These are phyloP conservation scores for Ectemnius lituratus DNA, from an alignment of 2,888 invertebrate species.

Conservation along the genomic window DNA sequence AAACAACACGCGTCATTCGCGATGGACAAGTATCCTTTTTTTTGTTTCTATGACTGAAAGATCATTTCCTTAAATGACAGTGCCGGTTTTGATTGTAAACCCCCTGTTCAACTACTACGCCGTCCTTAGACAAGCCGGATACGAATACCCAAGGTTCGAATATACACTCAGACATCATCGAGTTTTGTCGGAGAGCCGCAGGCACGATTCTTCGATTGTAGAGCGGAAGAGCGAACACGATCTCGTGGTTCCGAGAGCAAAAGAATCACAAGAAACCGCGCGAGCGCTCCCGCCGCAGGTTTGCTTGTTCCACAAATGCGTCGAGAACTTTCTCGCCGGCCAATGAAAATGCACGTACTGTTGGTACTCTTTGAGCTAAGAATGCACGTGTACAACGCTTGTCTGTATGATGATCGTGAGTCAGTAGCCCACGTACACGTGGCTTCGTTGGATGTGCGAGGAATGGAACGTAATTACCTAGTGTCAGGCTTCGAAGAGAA, in stretches of 20 bases:
- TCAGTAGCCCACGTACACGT: background rate
- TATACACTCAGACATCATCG: background rate
- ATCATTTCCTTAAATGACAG: no score
- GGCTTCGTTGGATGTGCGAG: background rate
- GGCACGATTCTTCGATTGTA: slow-evolving; percentile 1
- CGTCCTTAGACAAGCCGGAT: slow-evolving; percentile 2
- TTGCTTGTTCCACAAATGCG: slow-evolving; percentile 11
- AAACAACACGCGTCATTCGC: no score
- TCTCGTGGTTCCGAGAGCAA: background rate
- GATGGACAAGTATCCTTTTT: no score
- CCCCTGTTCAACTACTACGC: no score
- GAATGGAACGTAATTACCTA: slow-evolving; percentile 19
- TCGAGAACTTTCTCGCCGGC: slow-evolving; percentile 43
- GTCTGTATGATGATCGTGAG: slow-evolving; percentile 4
- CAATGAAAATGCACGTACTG: slow-evolving; percentile 44
- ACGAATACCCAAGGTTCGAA: background rate
- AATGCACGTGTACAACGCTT: slow-evolving; percentile 15
- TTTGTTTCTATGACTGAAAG: no score
- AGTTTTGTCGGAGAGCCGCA: background rate
- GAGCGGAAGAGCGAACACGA: background rate
- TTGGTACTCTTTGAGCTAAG: background rate
- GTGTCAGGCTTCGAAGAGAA: background rate
- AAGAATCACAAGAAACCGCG: background rate
- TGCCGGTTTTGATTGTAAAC: no score
- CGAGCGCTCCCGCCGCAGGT: background rate